phyloP scores from a whole-genome alignment of 1,140 invertebrate species.

The Halictus rubicundus region DNA sequence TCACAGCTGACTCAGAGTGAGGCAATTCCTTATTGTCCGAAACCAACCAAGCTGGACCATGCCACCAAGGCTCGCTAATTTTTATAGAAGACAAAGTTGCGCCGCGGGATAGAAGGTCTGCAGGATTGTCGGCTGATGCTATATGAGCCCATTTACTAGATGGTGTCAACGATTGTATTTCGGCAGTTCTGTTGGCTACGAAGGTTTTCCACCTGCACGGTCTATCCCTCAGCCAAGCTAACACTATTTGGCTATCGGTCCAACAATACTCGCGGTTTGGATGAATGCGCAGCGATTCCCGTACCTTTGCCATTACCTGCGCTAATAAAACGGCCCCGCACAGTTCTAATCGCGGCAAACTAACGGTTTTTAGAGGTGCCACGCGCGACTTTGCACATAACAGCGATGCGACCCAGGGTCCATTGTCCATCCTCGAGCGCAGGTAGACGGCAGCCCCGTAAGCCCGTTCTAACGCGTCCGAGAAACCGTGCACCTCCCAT shows the following conservation, averaged over 20 bases:
- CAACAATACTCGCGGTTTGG: background rate
- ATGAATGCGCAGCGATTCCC: background rate
- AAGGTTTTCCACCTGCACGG: background rate
- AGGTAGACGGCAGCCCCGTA: background rate
- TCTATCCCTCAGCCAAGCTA: background rate
- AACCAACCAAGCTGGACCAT: background rate
- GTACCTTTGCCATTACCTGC: background rate
- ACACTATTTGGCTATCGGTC: background rate
- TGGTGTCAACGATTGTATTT: background rate
- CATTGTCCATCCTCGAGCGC: background rate
- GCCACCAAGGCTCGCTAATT: background rate
- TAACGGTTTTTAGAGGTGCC: background rate
- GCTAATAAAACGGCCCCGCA: background rate
- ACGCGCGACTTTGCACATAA: background rate
- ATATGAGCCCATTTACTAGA: background rate
- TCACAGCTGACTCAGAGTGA: accelerated
- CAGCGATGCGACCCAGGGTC: background rate
- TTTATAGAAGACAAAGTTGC: accelerated
- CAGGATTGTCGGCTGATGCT: background rate
- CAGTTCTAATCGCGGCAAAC: background rate
- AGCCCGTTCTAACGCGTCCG: background rate
- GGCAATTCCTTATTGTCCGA: background rate
- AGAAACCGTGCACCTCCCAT: too few relatives aligned
- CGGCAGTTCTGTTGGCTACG: background rate
- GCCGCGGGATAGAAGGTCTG: background rate